Evolutionary conservation across 2,113 vertebrate genomes (phyloP).

Genomic region (Nematolebias whitei): DNA sequence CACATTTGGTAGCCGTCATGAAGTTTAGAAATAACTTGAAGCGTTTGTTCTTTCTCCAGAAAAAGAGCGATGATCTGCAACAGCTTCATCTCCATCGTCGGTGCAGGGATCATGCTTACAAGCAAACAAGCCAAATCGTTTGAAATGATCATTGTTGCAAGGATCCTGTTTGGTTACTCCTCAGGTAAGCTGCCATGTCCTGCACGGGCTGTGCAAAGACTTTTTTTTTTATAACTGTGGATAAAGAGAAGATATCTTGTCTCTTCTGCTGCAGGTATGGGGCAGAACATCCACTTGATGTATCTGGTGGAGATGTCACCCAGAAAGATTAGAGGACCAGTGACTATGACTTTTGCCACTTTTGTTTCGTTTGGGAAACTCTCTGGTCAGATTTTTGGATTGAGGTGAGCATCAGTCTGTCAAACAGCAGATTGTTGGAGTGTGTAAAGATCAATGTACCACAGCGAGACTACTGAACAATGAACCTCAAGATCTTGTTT

Average conservation of each 20-base stretch:
- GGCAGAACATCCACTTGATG: conserved; percentile 50
- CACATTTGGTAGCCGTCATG: not conserved
- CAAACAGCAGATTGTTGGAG: not conserved
- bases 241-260: not conserved
- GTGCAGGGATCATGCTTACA: conserved; percentile 62
- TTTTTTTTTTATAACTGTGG: not conserved
- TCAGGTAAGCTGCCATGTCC: conserved; percentile 60
- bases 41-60: conserved; percentile 49
- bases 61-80: conserved; percentile 70
- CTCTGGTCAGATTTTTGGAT: conserved; percentile 71
- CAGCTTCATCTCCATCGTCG: conserved; percentile 51
- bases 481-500: not conserved
- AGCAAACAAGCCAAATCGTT: conserved; percentile 73
- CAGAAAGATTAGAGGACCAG: conserved; percentile 67
- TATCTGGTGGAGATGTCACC: conserved; percentile 80
- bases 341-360: conserved; percentile 61
- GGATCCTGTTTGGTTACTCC: conserved; percentile 68
- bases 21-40: not conserved
- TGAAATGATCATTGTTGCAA: conserved; percentile 78
- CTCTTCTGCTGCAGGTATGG: conserved; percentile 59
- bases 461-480: not conserved
- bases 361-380: conserved; percentile 75
- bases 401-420: conserved; percentile 72
- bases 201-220: not conserved
- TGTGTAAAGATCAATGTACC: not conserved